Evolutionary conservation across 2,113 vertebrate genomes (phyloP).

Genomic region (Festucalex cinctus): DNA sequence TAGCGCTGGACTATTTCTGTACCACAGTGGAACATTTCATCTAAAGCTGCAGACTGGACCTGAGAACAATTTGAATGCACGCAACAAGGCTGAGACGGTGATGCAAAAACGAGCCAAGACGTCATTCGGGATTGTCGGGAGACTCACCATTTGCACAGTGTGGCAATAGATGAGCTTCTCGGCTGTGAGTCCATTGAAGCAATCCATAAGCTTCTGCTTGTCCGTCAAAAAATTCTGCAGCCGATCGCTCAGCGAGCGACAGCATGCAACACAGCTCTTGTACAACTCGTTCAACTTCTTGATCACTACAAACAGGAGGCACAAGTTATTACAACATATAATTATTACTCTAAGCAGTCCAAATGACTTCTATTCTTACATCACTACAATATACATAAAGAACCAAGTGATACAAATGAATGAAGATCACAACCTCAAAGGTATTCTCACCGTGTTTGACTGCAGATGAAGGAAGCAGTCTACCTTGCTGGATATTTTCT

Average conservation of each 20-base stretch:
- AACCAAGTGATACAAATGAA: background rate
- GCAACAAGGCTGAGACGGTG: background rate
- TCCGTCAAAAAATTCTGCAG: slow-evolving; percentile 89
- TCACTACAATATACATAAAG: background rate
- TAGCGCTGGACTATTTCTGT: slow-evolving; percentile 84
- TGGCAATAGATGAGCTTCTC: slow-evolving; percentile 93
- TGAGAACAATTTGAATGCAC: slow-evolving; percentile 41
- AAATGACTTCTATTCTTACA: background rate
- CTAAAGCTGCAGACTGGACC: slow-evolving; percentile 89
- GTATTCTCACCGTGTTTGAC: slow-evolving; percentile 86
- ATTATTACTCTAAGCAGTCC: background rate
- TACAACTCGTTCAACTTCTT: slow-evolving; percentile 88
- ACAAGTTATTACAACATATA: background rate
- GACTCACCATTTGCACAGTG: slow-evolving; percentile 84
- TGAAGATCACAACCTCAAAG: background rate
- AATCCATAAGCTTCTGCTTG: slow-evolving; percentile 94
- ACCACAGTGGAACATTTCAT: slow-evolving; percentile 90
- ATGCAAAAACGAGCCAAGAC: background rate
- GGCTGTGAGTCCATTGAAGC: slow-evolving; percentile 85
- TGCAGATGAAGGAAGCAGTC: slow-evolving; percentile 82
- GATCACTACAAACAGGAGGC: slow-evolving; percentile 73
- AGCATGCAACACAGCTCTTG: slow-evolving; percentile 86
- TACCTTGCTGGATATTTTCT: slow-evolving; percentile 81
- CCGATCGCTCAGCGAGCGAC: slow-evolving; percentile 83
- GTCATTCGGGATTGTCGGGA: background rate